These are phyloP conservation scores for Rhagium mordax DNA, from an alignment of 2,888 invertebrate species.

Conservation along the genomic window DNA sequence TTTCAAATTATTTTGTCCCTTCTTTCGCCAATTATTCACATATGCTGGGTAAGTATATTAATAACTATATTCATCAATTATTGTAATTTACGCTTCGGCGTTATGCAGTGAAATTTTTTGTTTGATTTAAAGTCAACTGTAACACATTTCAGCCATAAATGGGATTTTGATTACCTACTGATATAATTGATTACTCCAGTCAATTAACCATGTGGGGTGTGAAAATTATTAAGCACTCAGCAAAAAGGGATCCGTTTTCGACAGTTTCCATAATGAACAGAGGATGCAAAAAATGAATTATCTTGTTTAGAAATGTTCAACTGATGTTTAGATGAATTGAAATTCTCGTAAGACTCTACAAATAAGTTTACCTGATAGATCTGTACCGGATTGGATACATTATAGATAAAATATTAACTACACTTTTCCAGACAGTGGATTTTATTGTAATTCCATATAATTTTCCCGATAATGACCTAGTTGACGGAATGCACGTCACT, in stretches of 20 bases:
- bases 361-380: conserved; percentile 37
- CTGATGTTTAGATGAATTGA: not conserved
- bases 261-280: conserved; percentile 28
- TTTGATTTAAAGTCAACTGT: conserved; percentile 18
- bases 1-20: too few species aligned
- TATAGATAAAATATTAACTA: too few species aligned
- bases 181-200: conserved; percentile 29
- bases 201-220: conserved; percentile 24
- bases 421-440: too few species aligned
- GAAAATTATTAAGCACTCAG: conserved; percentile 19
- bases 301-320: conserved; percentile 19
- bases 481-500: too few species aligned
- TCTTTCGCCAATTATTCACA: too few species aligned
- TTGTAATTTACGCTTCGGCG: not conserved
- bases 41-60: too few species aligned
- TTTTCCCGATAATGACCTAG: too few species aligned
- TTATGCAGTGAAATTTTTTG: conserved; percentile 8
- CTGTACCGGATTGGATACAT: too few species aligned
- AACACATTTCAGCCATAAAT: conserved; percentile 14
- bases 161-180: conserved; percentile 29
- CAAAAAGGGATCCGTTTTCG: conserved; percentile 24
- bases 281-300: conserved; percentile 4
- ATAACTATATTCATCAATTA: conserved; percentile 2
- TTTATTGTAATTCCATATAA: too few species aligned
- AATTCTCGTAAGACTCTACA: conserved; percentile 6